Base-by-base conservation (phyloP, 2,113 vertebrate species). In the Elephantulus edwardii region DNA sequence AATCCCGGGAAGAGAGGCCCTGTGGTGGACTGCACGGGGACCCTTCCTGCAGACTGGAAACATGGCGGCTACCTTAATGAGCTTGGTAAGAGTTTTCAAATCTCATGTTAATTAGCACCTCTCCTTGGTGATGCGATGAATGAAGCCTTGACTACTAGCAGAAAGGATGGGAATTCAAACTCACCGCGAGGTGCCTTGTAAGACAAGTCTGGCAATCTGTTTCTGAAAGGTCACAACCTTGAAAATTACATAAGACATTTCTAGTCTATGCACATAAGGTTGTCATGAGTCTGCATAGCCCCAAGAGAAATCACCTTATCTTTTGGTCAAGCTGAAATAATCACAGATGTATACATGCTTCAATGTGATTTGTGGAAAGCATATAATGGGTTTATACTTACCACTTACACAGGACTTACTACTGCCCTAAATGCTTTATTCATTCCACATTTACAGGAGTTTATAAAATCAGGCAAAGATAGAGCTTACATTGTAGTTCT, bases 21-120 rank as follows among this genome's bases (percentile, higher is more conserved):
- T 0, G 14, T 97, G 46, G 90, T 96, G 68, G 98, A 98, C 76
- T 98, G 98, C 90, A 98, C 98, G 0, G 98, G 98, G 70, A 99
- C 99, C 0, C 96, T 99, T 81, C 99, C 99, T 3, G 98, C 98
- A 1, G 98, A 99, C 96, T 99, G 99, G 99, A 99, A 99, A 91
- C 99, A 99, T 0, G 98, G 98, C 0, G 98, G 98, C 94, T 98
- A 98, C 97, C 98, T 99, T 91, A 98, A 98, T 71, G 98, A 99
- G 66, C 98, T 99, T 1, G 99, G 99, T 99, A 97, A 93, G 33
- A 79, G 16, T n/a, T 26, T 24, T 8, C 5, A 9, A 1, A 7
- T 1, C 12, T 19, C 26, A 26, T 44, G 54, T 74, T 14, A 11
- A 1, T 16, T 1, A 20, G 14, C 58, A 5, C 48, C 38, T 17